Base-by-base conservation (phyloP, 2,113 vertebrate species). In the Triplophysa rosa region DNA sequence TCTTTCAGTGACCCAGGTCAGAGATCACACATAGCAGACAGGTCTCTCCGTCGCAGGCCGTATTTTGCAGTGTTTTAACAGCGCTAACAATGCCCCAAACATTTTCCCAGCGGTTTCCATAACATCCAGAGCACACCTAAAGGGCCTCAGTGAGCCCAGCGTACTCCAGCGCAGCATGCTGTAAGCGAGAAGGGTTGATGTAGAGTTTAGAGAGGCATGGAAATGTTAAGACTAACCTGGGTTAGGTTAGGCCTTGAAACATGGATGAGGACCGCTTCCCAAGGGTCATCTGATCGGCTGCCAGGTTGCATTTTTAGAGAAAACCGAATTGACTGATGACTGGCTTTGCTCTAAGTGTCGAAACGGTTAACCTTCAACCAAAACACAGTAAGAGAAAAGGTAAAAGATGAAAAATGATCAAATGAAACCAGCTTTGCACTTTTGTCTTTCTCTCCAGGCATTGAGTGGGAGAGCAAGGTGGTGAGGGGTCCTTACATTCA, bases 401-500 rank as follows among this genome's bases (percentile, higher is more conserved):
- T 19, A 59, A 62, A 69, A 69, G 40, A 65, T 13, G 63, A 54
- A 78, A 33, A 76, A 61, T 1, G 58, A 54, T 77, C 16, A 85
- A 82, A 16, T 42, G 77, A 82, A 86, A 63, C 61, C 8, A 49
- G 72, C 71, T 82, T 83, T 87, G 79, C 64, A 78, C 83, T 78
- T 84, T 82, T 82, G 72, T 78, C 78, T 81, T 81, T 71, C 80
- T 66, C 77, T 70, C 73, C 80, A 68, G 80, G 78, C 80, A 75
- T 26, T 72, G 29, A 47, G 61, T 70, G 65, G 52, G 75, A 71
- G 26, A 59, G 42, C 52, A 49, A 58, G 45, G 52, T 71, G 16
- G 78, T 49, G 62, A 80, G 75, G 12, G 82, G 80, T 87, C 78
- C 68, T 87, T 77, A 45, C 85, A 86, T 83, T 87, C 86, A 89